These are phyloP conservation scores for Falcaria lacertinaria DNA, from an alignment of 2,888 invertebrate species.

Conservation along the genomic window DNA sequence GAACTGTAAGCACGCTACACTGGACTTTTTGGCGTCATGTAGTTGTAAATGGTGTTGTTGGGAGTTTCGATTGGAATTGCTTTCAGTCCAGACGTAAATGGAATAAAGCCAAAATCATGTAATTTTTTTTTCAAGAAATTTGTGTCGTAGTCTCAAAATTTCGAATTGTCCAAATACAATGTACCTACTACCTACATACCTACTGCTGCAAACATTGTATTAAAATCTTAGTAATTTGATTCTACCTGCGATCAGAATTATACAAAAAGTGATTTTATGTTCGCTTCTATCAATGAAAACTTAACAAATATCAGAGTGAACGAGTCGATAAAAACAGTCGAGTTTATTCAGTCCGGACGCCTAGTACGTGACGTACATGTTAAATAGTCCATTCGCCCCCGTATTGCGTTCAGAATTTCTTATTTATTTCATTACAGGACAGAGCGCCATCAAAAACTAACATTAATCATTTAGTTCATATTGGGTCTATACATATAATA, in stretches of 20 bases:
- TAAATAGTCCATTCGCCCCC: conserved; percentile 22
- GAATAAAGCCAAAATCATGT: too few species aligned
- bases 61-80: too few species aligned
- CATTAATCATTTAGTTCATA: neutral
- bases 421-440: neutral
- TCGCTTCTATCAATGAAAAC: neutral
- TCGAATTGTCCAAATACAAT: too few species aligned
- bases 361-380: conserved; percentile 34
- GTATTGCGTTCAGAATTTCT: conserved; percentile 11
- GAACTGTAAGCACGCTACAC: neutral
- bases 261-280: neutral
- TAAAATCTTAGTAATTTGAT: too few species aligned
- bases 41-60: too few species aligned
- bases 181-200: too few species aligned
- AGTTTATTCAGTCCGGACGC: conserved; percentile 29
- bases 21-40: too few species aligned
- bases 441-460: neutral
- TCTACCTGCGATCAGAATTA: neutral
- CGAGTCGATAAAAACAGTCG: conserved; percentile 22
- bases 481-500: neutral
- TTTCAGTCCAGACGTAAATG: too few species aligned
- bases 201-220: too few species aligned
- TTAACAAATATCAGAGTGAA: neutral
- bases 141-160: too few species aligned
- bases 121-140: too few species aligned